Conservation (phyloP, 2,888 invertebrate genomes). For the Pheosia tremula region DNA sequence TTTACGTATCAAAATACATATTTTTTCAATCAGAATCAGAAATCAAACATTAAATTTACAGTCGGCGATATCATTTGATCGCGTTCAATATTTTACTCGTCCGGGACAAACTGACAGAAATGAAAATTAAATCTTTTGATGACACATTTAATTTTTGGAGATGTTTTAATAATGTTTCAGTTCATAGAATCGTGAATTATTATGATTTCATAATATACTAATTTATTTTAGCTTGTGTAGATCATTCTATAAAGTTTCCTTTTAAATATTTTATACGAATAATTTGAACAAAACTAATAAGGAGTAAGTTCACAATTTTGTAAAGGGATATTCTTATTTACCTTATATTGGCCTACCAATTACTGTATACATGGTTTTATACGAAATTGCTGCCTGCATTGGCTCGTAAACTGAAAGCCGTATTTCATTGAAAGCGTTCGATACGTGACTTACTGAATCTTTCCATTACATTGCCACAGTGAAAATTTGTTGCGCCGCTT, state of each 20-base stretch:
- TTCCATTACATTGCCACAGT: not conserved
- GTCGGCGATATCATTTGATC: conserved; percentile 27
- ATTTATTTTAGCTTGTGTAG: no score
- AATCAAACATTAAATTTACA: conserved; percentile 21
- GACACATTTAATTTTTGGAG: conserved; percentile 21
- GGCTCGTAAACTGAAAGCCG: not conserved
- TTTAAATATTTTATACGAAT: no score
- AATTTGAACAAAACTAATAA: no score
- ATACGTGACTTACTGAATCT: not conserved
- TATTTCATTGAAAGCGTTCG: not conserved
- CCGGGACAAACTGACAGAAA: conserved; percentile 32
- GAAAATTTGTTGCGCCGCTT: not conserved
- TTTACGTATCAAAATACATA: conserved; percentile 12
- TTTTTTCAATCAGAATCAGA: conserved; percentile 14
- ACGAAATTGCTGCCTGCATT: not conserved
- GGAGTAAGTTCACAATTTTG: no score
- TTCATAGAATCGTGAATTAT: not conserved
- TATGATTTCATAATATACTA: not conserved
- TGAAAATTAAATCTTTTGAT: conserved; percentile 40
- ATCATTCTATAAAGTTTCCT: no score
- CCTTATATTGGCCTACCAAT: not conserved
- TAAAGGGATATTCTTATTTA: no score
- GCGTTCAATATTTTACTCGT: conserved; percentile 24
- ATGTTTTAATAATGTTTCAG: conserved; percentile 21
- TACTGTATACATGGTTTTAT: not conserved